These are phyloP conservation scores for Chironomus tentans DNA, from an alignment of 2,888 invertebrate species.

Conservation along the genomic window DNA sequence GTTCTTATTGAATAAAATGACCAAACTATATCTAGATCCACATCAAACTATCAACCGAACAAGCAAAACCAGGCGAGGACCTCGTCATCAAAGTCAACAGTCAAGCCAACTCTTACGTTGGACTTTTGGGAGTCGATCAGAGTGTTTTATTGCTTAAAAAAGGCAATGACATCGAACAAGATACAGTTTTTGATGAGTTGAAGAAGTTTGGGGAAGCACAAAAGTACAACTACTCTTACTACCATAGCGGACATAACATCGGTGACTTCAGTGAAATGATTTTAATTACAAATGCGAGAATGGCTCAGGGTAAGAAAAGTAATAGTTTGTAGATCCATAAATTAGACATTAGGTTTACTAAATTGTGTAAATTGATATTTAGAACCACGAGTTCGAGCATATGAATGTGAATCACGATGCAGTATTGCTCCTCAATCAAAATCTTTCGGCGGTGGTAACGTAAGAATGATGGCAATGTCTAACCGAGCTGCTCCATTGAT, in stretches of 20 bases:
- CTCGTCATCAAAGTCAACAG: slow-evolving; percentile 70
- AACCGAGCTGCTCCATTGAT: not conserved
- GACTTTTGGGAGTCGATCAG: slow-evolving; percentile 81
- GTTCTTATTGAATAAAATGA: too few relatives aligned
- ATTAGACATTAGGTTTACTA: not conserved
- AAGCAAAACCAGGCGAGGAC: slow-evolving; percentile 66
- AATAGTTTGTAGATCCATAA: not conserved
- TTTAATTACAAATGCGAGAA: slow-evolving; percentile 22
- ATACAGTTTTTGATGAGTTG: not conserved
- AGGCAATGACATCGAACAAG: slow-evolving; percentile 47
- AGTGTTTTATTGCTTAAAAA: slow-evolving; percentile 62
- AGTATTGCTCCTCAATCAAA: not conserved
- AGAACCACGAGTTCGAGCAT: too few relatives aligned
- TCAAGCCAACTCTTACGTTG: slow-evolving; percentile 77
- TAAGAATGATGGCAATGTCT: not conserved
- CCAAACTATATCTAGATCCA: slow-evolving; percentile 53
- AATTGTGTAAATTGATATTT: too few relatives aligned
- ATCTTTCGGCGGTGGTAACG: not conserved
- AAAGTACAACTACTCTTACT: not conserved
- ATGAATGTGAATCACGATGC: too few relatives aligned
- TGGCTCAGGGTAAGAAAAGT: slow-evolving; percentile 14
- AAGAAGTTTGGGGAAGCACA: not conserved
- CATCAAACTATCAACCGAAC: slow-evolving; percentile 51
- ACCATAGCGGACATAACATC: not conserved
- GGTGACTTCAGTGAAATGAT: not conserved